Evolutionary conservation across 2,797 vertebrate species (phyloP).

Genomic region (Sarcophilus harrisii): DNA sequence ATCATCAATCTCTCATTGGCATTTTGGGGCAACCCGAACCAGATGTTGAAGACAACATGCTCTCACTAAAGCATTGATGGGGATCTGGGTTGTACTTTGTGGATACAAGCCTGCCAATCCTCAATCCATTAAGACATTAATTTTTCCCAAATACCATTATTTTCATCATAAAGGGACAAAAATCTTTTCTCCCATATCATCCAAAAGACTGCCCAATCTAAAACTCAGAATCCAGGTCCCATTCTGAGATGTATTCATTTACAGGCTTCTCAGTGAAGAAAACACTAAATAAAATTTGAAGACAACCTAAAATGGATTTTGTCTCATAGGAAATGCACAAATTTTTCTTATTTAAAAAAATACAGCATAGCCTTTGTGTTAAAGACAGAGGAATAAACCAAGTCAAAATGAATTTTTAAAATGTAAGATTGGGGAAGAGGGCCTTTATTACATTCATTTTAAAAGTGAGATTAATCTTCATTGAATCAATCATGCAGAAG

Average conservation of each 20-base stretch:
- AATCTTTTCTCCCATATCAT: neutral
- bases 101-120: neutral
- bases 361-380: too few relatives aligned
- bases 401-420: too few relatives aligned
- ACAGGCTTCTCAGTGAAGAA: neutral
- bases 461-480: too few relatives aligned
- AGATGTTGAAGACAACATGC: neutral
- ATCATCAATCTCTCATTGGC: neutral
- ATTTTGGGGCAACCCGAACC: neutral
- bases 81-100: neutral
- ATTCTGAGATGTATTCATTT: neutral
- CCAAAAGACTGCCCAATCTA: neutral
- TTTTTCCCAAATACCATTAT: neutral
- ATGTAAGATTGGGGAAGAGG: too few relatives aligned
- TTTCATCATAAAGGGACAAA: neutral
- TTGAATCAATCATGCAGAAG: too few relatives aligned
- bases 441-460: too few relatives aligned
- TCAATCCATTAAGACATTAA: neutral
- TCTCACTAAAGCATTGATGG: neutral
- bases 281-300: neutral
- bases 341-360: too few relatives aligned
- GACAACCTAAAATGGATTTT: neutral
- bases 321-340: neutral
- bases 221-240: neutral
- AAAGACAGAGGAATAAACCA: too few relatives aligned